Evolutionary conservation across 2,113 vertebrate genomes (phyloP).

Genomic region (Nyctibius bracteatus): DNA sequence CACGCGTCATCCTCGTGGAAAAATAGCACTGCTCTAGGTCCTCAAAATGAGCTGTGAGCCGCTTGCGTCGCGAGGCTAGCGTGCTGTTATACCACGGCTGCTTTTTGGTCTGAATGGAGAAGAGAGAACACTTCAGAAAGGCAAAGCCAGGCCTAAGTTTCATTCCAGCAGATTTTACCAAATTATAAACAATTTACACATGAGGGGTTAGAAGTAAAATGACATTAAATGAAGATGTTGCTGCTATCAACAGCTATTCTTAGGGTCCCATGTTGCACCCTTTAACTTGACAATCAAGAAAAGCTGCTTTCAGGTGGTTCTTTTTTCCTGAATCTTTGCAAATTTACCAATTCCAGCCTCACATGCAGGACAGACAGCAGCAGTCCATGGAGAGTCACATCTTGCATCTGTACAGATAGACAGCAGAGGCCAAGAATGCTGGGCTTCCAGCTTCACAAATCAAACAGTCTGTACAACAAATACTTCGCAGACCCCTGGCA

Average conservation of each 20-base stretch:
- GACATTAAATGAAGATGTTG: neutral
- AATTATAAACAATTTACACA: neutral
- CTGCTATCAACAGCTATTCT: neutral
- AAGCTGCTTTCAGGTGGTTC: neutral
- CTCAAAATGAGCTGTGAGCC: constrained; percentile 96
- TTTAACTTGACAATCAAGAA: neutral
- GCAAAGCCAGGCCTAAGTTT: neutral
- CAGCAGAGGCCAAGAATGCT: neutral
- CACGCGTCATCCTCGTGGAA: constrained; percentile 94
- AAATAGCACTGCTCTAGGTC: constrained; percentile 99
- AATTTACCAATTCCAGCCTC: neutral
- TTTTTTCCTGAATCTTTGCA: neutral
- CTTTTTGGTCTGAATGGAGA: constrained; percentile 85
- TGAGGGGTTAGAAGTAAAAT: neutral
- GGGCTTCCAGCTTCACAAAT: neutral
- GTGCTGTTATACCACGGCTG: constrained; percentile 98
- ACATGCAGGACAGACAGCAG: neutral
- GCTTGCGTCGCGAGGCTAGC: constrained; percentile 89
- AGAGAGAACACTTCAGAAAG: neutral
- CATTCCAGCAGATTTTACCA: neutral
- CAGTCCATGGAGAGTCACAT: neutral
- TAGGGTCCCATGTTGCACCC: neutral
- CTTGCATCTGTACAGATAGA: neutral
- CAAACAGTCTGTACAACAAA: neutral
- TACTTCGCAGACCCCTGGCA: neutral